A percentile compares a stretch with the other conserved stretches of the same genome.
Evolutionary conservation across 2,797 vertebrate species (phyloP).

Genomic region (Poeciliopsis presidionis): DNA sequence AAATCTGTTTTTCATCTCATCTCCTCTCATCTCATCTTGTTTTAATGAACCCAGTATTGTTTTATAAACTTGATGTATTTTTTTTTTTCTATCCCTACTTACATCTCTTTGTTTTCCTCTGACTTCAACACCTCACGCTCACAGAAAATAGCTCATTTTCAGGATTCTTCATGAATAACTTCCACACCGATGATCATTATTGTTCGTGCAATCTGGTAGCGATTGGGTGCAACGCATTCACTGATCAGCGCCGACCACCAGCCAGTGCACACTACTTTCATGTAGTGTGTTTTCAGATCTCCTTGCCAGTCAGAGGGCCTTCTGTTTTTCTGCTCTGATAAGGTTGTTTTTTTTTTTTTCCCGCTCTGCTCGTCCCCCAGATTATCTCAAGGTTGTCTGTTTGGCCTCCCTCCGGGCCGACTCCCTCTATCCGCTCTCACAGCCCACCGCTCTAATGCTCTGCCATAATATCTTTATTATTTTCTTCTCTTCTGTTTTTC

Average conservation of each 20-base stretch:
- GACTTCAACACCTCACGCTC: not conserved
- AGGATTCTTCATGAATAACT: not conserved
- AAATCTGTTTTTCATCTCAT: not conserved
- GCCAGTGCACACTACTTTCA: not conserved
- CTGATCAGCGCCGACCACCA: not conserved
- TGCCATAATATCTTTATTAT: slow-evolving; percentile 60
- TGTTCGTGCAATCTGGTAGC: not conserved
- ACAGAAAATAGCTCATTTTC: not conserved
- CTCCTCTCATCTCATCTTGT: not conserved
- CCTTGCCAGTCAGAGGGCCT: slow-evolving; percentile 35
- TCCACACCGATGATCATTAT: not conserved
- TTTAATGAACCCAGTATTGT: not conserved
- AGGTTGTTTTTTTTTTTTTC: slow-evolving; percentile 51
- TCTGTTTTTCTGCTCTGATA: slow-evolving; percentile 62
- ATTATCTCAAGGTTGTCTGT: slow-evolving; percentile 75
- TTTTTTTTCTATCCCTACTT: not conserved
- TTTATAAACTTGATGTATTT: not conserved
- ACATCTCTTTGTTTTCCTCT: not conserved
- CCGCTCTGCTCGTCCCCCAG: slow-evolving; percentile 49
- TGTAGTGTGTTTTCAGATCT: slow-evolving; percentile 48
- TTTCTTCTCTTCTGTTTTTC: slow-evolving; percentile 37
- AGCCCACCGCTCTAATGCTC: slow-evolving; percentile 49
- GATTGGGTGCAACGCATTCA: not conserved
- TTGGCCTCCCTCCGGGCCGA: slow-evolving; percentile 47
- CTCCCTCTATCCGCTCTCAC: slow-evolving; percentile 55